A percentile compares a stretch with the other conserved stretches of the same genome.
Conservation (phyloP, 2,888 invertebrate genomes). For the Troides aeacus region DNA sequence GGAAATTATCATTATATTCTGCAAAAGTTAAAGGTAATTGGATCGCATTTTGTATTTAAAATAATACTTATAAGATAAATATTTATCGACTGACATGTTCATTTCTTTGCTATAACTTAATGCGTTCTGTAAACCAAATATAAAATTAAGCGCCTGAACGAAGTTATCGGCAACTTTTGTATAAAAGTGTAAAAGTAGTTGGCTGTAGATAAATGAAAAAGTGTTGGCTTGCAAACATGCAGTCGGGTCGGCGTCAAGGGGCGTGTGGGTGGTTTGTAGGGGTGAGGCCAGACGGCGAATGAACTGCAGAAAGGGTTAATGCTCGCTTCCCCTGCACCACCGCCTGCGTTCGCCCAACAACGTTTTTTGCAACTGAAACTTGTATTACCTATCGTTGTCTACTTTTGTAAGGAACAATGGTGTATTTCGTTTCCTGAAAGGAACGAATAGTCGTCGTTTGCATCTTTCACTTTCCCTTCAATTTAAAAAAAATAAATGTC, state of each 20-base stretch:
- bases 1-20: too few species aligned
- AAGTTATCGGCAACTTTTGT: slow-evolving; percentile 24
- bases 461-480: neutral
- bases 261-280: slow-evolving; percentile 60
- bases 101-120: neutral
- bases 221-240: slow-evolving; percentile 64
- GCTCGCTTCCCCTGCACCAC: slow-evolving; percentile 79
- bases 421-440: slow-evolving; percentile 9
- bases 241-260: slow-evolving; percentile 55
- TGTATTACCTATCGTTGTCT: slow-evolving; percentile 35
- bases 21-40: too few species aligned
- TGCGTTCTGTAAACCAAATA: neutral
- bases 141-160: slow-evolving; percentile 13
- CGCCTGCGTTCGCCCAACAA: slow-evolving; percentile 69
- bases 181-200: slow-evolving; percentile 33
- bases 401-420: slow-evolving; percentile 8
- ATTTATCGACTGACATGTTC: neutral
- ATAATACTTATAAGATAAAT: too few species aligned
- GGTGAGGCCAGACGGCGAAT: slow-evolving; percentile 82
- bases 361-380: slow-evolving; percentile 46
- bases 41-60: too few species aligned
- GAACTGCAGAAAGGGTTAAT: slow-evolving; percentile 81
- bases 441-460: slow-evolving; percentile 18
- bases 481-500: neutral
- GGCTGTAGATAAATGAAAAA: slow-evolving; percentile 41